Base-by-base conservation (phyloP, 2,888 invertebrate species). In the Latheticus oryzae region DNA sequence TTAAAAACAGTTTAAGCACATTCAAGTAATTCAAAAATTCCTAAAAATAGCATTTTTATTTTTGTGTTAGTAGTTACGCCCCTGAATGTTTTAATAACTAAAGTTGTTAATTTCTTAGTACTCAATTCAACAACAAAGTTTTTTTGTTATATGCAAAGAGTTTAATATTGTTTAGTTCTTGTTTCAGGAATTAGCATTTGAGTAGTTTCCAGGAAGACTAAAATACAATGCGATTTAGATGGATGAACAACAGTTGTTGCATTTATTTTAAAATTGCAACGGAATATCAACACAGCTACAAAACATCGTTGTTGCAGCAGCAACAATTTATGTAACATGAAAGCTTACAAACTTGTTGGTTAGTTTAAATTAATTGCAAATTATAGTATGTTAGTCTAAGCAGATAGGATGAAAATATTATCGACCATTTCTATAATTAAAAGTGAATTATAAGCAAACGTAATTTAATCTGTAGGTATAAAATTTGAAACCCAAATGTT, bases 381-480 rank as follows among this genome's bases (percentile, higher is more conserved):
- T 45, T 45, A 21, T 35, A 17, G 35, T 12, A n/a, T 13, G 23
- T 38, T n/a, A n/a, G n/a, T n/a, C n/a, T n/a, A n/a, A n/a, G n/a
- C n/a, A 26, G 28, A 28, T 42, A 21, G 30, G 45, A 45, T 45
- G 23, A 13, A 28, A 38, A 40, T 51, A 30, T 38, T 21, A 30
- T 17, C 28, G 19, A 30, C 30, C 30, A 30, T 45, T 45, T 24
- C 48, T 7, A 48, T 35, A 48, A 48, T 35, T 37, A 48, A 37
- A 30, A 40, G 21, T 21, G 40, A 40, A 40, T 15, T 45, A 28
- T 28, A 42, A 42, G 30, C 45, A 30, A 30, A 45, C 28, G 16
- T 45, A 45, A 45, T 45, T 51, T 51, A 51, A 51, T 51, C 40
- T 40, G 21, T 38, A 40, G 17, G 38, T 51, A 51, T 40, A 19